Percentiles rank a stretch among this genome's conserved stretches.
These are phyloP conservation scores for Muntiacus muntjak DNA, from an alignment of 2,113 vertebrate species.

Conservation along the genomic window DNA sequence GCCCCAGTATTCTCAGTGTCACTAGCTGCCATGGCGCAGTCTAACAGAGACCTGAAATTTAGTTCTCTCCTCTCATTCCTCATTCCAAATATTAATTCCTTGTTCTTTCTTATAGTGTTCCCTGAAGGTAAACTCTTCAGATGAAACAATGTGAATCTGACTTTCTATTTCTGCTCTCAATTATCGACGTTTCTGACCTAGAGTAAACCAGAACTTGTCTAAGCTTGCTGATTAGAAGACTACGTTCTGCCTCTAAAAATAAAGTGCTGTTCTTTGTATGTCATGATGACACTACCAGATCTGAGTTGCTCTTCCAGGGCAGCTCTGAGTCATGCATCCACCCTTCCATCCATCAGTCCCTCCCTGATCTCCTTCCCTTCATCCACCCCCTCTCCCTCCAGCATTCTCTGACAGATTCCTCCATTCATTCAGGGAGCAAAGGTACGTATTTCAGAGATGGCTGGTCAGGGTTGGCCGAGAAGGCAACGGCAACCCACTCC, in stretches of 20 bases:
- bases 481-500: not conserved
- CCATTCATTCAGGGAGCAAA: constrained; percentile 12
- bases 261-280: constrained; percentile 32
- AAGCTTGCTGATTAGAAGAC: constrained; percentile 32
- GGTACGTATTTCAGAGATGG: not conserved
- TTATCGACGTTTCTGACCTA: constrained; percentile 26
- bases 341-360: not conserved
- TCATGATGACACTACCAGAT: not conserved
- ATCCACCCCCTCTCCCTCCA: not conserved
- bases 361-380: not conserved
- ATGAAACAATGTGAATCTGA: not conserved
- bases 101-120: not conserved
- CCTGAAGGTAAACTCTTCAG: not conserved
- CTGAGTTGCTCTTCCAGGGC: not conserved
- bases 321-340: not conserved
- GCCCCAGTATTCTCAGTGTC: not conserved
- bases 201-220: constrained; percentile 42
- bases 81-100: not conserved
- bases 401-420: not conserved
- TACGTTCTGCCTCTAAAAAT: constrained; percentile 28
- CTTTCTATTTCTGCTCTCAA: constrained; percentile 13
- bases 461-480: not conserved
- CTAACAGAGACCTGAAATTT: not conserved
- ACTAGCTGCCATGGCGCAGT: not conserved
- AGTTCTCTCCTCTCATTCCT: not conserved